Evolutionary conservation across 2,113 vertebrate species (phyloP).

Genomic region (Varanus salvator): DNA sequence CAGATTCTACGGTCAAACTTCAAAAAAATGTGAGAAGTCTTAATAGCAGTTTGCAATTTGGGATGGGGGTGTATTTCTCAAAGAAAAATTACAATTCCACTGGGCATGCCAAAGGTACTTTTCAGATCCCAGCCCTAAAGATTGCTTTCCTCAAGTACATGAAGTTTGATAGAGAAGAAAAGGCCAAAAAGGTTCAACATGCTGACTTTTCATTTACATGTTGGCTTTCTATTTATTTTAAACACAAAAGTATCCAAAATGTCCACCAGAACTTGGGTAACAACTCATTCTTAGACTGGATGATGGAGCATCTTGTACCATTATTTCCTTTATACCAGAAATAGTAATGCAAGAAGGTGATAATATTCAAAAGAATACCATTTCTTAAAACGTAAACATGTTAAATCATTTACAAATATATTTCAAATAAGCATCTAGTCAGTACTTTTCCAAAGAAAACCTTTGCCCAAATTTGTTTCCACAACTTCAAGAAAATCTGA

Average conservation of each 20-base stretch:
- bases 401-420: neutral
- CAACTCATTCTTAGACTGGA: neutral
- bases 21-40: neutral
- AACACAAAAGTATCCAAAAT: neutral
- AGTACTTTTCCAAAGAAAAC: neutral
- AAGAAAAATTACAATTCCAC: neutral
- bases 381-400: neutral
- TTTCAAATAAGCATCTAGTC: neutral
- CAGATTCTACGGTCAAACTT: neutral
- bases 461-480: neutral
- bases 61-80: neutral
- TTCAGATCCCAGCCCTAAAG: neutral
- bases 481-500: neutral
- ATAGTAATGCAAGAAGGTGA: neutral
- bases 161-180: neutral
- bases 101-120: neutral
- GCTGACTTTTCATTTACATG: neutral
- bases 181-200: neutral
- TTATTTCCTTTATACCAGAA: neutral
- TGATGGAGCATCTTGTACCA: too few relatives aligned
- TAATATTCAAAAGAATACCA: neutral
- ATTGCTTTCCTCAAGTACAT: neutral
- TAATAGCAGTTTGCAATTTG: neutral
- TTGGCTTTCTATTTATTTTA: too few relatives aligned
- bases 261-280: neutral